phyloP scores from a whole-genome alignment of 2,888 invertebrate species.

The Sesia bembeciformis region DNA sequence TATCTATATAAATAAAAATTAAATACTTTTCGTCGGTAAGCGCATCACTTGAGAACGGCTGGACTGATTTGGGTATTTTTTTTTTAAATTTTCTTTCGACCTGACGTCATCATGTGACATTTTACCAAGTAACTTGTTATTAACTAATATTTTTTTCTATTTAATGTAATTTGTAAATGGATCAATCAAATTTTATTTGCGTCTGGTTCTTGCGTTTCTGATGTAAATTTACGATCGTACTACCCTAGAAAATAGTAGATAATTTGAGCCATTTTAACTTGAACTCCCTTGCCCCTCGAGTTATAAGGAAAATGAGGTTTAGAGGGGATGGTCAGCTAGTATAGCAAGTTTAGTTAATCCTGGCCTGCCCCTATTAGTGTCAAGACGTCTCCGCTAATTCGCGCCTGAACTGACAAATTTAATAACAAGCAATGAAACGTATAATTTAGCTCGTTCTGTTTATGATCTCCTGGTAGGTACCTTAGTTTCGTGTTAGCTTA shows the following conservation, averaged over 20 bases:
- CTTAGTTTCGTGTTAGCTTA: too few species aligned
- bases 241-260: conserved; percentile 9
- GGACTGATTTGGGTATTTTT: too few species aligned
- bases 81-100: too few species aligned
- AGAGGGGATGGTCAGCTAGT: conserved; percentile 10
- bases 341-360: conserved; percentile 14
- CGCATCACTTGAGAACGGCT: too few species aligned
- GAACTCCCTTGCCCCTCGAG: conserved; percentile 15
- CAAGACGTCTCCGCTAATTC: conserved; percentile 47
- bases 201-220: background rate
- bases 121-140: too few species aligned
- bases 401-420: conserved; percentile 49
- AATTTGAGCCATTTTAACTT: background rate
- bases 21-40: too few species aligned
- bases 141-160: too few species aligned
- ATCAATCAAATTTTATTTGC: background rate
- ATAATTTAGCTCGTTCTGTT: conserved; percentile 9
- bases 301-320: conserved; percentile 6
- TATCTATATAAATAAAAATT: too few species aligned
- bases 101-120: too few species aligned
- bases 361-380: conserved; percentile 42
- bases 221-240: conserved; percentile 6
- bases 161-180: background rate
- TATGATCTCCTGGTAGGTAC: conserved; percentile 2
- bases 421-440: conserved; percentile 41